These are phyloP conservation scores for Gila robusta DNA, from an alignment of 2,797 vertebrate species.

Conservation along the genomic window DNA sequence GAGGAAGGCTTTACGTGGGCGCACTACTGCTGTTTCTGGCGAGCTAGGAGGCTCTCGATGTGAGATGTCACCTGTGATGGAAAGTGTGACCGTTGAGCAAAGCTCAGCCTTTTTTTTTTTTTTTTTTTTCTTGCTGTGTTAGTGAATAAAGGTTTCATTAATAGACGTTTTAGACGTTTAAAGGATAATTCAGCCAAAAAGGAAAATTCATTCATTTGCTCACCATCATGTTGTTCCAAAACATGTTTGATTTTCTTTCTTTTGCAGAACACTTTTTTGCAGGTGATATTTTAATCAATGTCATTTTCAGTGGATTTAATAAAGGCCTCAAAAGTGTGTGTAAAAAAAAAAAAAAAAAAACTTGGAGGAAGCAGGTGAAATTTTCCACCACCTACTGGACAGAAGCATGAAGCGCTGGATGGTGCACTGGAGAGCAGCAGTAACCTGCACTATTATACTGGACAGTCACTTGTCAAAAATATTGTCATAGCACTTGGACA, in stretches of 20 bases:
- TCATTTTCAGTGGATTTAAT: background rate
- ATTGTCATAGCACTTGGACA: background rate
- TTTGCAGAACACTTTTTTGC: background rate
- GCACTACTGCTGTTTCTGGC: constrained; percentile 45
- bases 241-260: background rate
- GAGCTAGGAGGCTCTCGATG: constrained; percentile 36
- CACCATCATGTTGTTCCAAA: background rate
- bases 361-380: background rate
- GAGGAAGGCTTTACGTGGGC: constrained; percentile 55
- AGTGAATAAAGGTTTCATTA: constrained; percentile 39
- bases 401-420: background rate
- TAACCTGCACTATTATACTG: background rate
- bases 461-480: background rate
- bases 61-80: constrained; percentile 58
- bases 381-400: background rate
- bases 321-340: background rate
- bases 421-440: background rate
- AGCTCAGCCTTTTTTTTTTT: constrained; percentile 11
- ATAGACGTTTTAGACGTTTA: constrained; percentile 4
- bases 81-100: constrained; percentile 42
- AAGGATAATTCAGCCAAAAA: background rate
- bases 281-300: background rate
- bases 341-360: background rate
- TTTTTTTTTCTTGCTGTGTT: background rate
- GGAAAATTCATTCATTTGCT: background rate